Evolutionary conservation across 37 sponge, comb jelly and placozoan species (phyloP).

Genomic region (Axinella damicornis): DNA sequence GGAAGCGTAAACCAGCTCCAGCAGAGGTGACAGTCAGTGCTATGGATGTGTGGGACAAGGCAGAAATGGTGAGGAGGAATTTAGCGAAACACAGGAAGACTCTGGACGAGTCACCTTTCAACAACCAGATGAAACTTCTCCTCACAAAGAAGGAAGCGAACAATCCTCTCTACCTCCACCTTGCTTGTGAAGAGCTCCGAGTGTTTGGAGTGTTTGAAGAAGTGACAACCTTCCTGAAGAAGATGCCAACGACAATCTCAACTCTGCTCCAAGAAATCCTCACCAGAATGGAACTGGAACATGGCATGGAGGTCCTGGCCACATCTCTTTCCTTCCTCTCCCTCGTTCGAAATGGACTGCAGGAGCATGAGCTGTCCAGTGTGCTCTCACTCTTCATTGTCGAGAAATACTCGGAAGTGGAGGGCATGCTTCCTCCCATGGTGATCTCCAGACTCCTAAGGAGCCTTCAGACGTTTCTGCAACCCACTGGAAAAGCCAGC

Average conservation of each 20-base stretch:
- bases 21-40: conserved; percentile 62
- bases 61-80: conserved; percentile 82
- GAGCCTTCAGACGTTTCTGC: conserved; percentile 77
- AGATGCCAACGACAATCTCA: conserved; percentile 72
- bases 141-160: conserved; percentile 94
- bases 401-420: not conserved
- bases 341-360: conserved; percentile 77
- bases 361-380: conserved; percentile 74
- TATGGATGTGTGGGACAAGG: conserved; percentile 92
- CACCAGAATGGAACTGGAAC: conserved; percentile 82
- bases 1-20: conserved; percentile 52
- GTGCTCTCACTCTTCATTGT: conserved; percentile 46
- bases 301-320: conserved; percentile 62
- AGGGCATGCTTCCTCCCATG: conserved; percentile 57
- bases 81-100: conserved; percentile 87
- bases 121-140: conserved; percentile 96
- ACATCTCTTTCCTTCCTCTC: conserved; percentile 69
- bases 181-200: conserved; percentile 95
- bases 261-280: conserved; percentile 90
- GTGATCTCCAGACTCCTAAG: conserved; percentile 69
- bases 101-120: conserved; percentile 96
- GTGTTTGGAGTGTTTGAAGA: conserved; percentile 96
- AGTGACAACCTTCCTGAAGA: conserved; percentile 61
- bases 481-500: conserved; percentile 68
- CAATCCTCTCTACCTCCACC: conserved; percentile 92